A percentile compares a stretch with the other conserved stretches of the same genome.
Conservation (phyloP, 2,797 vertebrate genomes). For the Bradypodion ventrale region DNA sequence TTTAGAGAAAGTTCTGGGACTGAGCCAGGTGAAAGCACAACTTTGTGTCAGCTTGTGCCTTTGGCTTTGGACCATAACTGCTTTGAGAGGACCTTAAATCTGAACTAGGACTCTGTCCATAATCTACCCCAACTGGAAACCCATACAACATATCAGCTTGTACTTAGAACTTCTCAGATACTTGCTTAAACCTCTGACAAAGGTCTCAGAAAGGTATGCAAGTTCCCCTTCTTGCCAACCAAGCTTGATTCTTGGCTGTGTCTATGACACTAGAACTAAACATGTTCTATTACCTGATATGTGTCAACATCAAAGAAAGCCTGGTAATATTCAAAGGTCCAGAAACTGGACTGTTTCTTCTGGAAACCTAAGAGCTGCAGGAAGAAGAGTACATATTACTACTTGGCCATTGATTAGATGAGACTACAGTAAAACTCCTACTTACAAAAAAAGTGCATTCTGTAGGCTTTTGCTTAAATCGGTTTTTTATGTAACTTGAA, state of each 20-base stretch:
- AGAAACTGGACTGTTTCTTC: constrained; percentile 80
- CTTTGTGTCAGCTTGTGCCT: background rate
- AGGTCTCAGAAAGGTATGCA: background rate
- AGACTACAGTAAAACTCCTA: too few relatives aligned
- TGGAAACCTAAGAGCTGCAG: constrained; percentile 79
- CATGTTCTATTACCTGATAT: constrained; percentile 77
- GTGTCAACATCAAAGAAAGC: constrained; percentile 89
- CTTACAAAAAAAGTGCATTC: too few relatives aligned
- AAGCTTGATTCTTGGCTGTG: background rate
- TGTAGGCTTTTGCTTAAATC: too few relatives aligned
- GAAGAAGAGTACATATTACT: background rate
- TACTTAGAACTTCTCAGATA: background rate
- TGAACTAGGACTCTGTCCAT: background rate
- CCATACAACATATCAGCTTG: background rate
- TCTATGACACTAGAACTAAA: background rate
- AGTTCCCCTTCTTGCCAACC: background rate
- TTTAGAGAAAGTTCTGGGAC: background rate
- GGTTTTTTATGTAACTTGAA: too few relatives aligned
- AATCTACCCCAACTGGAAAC: background rate
- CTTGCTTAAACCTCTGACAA: background rate
- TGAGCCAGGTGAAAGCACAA: background rate
- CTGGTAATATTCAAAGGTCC: constrained; percentile 90
- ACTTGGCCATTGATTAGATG: background rate
- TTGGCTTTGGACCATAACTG: background rate
- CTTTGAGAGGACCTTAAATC: background rate